A percentile compares a stretch with the other conserved stretches of the same genome.
Conservation (phyloP, 2,113 vertebrate genomes). For the human (Homo sapiens) region DNA sequence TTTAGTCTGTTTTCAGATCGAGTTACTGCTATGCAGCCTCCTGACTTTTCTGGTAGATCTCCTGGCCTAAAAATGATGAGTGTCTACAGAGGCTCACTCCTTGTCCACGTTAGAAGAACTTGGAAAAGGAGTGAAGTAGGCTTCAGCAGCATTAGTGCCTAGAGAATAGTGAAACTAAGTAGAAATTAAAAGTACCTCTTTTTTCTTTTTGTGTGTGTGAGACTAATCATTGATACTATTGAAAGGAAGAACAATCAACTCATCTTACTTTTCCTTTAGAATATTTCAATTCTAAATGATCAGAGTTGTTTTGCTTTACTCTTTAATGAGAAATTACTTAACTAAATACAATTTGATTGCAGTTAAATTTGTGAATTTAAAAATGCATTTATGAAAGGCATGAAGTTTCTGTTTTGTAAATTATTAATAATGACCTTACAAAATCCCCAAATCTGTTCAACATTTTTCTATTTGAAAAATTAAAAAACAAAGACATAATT, state of each 20-base stretch:
- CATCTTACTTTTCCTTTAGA: not conserved
- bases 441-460: slow-evolving; percentile 17
- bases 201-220: not conserved
- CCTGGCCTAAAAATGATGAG: not conserved
- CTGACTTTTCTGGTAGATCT: slow-evolving; percentile 5
- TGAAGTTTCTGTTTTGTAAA: slow-evolving; percentile 19
- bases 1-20: not conserved
- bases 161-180: not conserved
- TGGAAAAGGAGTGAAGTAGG: not conserved
- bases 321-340: slow-evolving; percentile 13
- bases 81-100: not conserved
- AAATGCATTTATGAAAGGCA: slow-evolving; percentile 43
- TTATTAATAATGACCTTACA: not conserved
- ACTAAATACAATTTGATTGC: slow-evolving; percentile 40
- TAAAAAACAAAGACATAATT: not conserved
- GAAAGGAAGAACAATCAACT: not conserved
- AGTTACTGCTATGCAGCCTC: not conserved
- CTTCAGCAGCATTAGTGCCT: not conserved
- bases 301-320: not conserved
- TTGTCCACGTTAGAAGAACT: not conserved
- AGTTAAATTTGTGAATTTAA: slow-evolving; percentile 53
- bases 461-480: slow-evolving; percentile 40
- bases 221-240: not conserved
- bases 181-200: not conserved
- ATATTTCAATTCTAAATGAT: not conserved